A percentile compares a stretch with the other conserved stretches of the same genome.
These are phyloP conservation scores for Rhinophrynus dorsalis DNA, from an alignment of 2,797 vertebrate genomes.

Conservation along the genomic window DNA sequence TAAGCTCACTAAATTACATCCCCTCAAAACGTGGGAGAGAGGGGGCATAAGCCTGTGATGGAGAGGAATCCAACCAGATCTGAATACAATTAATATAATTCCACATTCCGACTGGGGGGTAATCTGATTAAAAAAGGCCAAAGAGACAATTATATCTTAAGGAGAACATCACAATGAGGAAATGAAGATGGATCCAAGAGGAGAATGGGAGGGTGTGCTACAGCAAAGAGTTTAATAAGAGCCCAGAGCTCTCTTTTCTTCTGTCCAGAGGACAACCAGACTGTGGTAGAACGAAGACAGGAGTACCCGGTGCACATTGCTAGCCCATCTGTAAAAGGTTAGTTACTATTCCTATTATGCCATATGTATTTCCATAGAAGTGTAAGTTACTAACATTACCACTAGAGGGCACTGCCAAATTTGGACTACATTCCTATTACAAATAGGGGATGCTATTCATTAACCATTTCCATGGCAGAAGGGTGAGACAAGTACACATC, in stretches of 20 bases:
- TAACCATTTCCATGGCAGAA: too few relatives aligned
- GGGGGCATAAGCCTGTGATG: neutral
- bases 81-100: conserved; percentile 63
- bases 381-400: too few relatives aligned
- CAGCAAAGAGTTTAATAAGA: neutral
- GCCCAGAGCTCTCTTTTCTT: conserved; percentile 12
- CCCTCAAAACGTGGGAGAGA: neutral
- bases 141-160: conserved; percentile 58
- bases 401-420: too few relatives aligned
- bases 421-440: too few relatives aligned
- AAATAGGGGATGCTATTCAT: too few relatives aligned
- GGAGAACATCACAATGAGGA: conserved; percentile 56
- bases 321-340: too few relatives aligned
- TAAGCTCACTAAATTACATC: conserved; percentile 36
- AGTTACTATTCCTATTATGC: too few relatives aligned
- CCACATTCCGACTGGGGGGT: conserved; percentile 55
- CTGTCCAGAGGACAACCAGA: too few relatives aligned
- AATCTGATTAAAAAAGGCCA: conserved; percentile 61
- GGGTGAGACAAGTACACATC: too few relatives aligned
- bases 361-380: too few relatives aligned
- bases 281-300: too few relatives aligned
- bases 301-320: too few relatives aligned
- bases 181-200: conserved; percentile 59
- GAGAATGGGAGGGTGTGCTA: neutral
- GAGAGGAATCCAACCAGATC: conserved; percentile 46